Base-by-base conservation (phyloP, 2,888 invertebrate genomes). In the Meghimatium bilineatum region DNA sequence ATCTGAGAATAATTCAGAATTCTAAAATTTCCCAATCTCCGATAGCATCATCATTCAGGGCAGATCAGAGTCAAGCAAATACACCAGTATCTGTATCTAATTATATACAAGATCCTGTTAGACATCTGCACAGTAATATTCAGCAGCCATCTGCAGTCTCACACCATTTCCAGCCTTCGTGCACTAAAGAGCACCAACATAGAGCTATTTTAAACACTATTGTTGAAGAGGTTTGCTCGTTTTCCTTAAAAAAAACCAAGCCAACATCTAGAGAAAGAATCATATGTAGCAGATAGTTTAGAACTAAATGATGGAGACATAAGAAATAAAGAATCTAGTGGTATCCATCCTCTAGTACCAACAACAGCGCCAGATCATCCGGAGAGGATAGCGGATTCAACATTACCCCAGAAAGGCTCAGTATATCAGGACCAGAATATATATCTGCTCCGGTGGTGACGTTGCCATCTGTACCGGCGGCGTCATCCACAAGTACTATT, bases 371-470 rank as follows among this genome's bases (percentile, higher is more conserved):
- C 0, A 60, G 36, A 32, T 72, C 74, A 29, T 90, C 90, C 87
- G 90, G 90, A 87, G 90, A 91, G n/a, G 92, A 92, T 85, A 92
- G 92, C 88, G 92, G 92, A 0, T 86, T 92, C 12, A 91, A 91
- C 84, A 88, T 90, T 12, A 91, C 91, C 3, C 91, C 92, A 56
- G 91, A 92, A 67, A 87, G 88, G 80, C 84, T 87, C 10, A 82
- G 84, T 34, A 79, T 86, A 20, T 85, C 86, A 6, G 82, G 86
- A 20, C 84, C 84, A 66, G 80, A 77, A 2, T 77, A 84, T 17
- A 36, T 52, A 38, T 66, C 38, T 23, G 23, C 32, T 14, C 32
- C 36, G 14, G 0, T 26, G 8, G 36, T 29, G 0, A 1, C 67
- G 38, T 34, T 36, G 0, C 52, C 49, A 79, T 32, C 79, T 20